Percentiles rank a stretch among this genome's conserved stretches.
Conservation (phyloP, 2,797 vertebrate genomes). For the Catharus ustulatus region DNA sequence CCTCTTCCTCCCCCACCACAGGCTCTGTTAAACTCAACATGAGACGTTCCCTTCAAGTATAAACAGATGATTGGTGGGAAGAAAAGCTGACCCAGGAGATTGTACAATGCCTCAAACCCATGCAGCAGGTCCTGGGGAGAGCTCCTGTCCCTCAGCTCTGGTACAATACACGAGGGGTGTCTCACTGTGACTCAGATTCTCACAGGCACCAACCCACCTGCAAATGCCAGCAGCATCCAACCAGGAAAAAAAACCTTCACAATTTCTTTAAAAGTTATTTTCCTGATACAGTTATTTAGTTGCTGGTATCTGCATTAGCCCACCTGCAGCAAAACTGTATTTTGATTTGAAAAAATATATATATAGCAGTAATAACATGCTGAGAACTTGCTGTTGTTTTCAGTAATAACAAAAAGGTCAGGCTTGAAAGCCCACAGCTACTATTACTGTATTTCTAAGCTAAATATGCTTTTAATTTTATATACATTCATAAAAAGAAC, state of each 20-base stretch:
- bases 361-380: background rate
- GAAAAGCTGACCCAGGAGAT: slow-evolving; percentile 7
- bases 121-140: background rate
- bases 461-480: slow-evolving; percentile 14
- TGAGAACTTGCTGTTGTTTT: slow-evolving; percentile 17
- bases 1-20: background rate
- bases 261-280: background rate
- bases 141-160: background rate
- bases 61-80: slow-evolving; percentile 34
- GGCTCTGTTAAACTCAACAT: background rate
- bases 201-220: background rate
- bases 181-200: background rate
- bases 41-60: background rate
- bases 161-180: fast-evolving
- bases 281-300: background rate
- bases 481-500: background rate
- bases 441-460: background rate
- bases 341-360: background rate
- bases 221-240: background rate
- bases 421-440: background rate
- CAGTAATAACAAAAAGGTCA: slow-evolving; percentile 20
- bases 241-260: background rate
- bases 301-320: background rate
- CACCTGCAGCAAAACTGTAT: background rate
- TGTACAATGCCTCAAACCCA: background rate